These are phyloP conservation scores for Drosophila vallismaia DNA, from an alignment of 2,888 invertebrate species.

Conservation along the genomic window DNA sequence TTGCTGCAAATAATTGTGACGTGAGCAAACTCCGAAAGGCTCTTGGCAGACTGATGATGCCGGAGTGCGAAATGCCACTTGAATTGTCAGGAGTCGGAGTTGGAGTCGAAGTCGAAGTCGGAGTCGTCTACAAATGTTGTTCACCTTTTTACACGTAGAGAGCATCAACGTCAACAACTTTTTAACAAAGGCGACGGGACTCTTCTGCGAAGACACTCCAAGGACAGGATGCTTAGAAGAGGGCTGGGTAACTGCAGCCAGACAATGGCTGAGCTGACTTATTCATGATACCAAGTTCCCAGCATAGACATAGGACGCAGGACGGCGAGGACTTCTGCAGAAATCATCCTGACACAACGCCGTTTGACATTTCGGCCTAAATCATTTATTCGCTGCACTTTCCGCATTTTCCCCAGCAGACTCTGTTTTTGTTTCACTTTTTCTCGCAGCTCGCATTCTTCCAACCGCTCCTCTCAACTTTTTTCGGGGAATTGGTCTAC, in stretches of 20 bases:
- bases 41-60: conserved; percentile 64
- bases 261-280: conserved; percentile 73
- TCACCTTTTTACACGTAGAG: conserved; percentile 77
- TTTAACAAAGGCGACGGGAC: conserved; percentile 62
- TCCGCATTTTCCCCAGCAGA: conserved; percentile 31
- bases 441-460: not conserved
- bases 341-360: conserved; percentile 78
- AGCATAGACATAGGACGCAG: conserved; percentile 33
- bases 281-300: conserved; percentile 73
- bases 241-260: conserved; percentile 30
- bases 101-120: conserved; percentile 7
- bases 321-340: conserved; percentile 69
- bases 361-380: conserved; percentile 79
- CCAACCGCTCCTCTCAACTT: not conserved
- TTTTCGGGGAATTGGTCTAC: not conserved
- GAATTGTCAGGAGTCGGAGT: conserved; percentile 56
- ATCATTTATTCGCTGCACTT: conserved; percentile 77
- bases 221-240: conserved; percentile 1
- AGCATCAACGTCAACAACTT: conserved; percentile 79
- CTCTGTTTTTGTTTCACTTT: not conserved
- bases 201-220: not conserved
- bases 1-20: conserved; percentile 78
- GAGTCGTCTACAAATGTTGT: conserved; percentile 74
- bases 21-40: conserved; percentile 62
- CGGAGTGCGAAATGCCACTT: conserved; percentile 72